A percentile compares a stretch with the other conserved stretches of the same genome.
Conservation (phyloP, 2,113 vertebrate genomes). For the Oncorhynchus tshawytscha region DNA sequence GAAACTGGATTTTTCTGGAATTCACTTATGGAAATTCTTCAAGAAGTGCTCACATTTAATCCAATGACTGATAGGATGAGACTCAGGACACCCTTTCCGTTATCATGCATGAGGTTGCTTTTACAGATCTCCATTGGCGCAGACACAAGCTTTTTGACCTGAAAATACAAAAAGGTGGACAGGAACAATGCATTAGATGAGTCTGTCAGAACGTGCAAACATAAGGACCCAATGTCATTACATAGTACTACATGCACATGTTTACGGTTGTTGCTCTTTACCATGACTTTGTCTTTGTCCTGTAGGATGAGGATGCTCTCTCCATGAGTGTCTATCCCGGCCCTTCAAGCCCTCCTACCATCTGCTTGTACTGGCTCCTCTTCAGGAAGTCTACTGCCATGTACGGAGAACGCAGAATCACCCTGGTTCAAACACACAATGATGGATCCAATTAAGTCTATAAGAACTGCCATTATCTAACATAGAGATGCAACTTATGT, state of each 20-base stretch:
- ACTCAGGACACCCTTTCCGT: slow-evolving; percentile 79
- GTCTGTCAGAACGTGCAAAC: background rate
- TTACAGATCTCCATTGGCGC: slow-evolving; percentile 87
- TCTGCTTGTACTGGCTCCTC: slow-evolving; percentile 94
- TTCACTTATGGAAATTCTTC: no score
- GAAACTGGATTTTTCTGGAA: no score
- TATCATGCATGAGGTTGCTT: slow-evolving; percentile 82
- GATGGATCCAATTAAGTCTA: background rate
- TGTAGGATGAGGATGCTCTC: slow-evolving; percentile 93
- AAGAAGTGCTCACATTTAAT: slow-evolving; percentile 69
- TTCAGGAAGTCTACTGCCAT: slow-evolving; percentile 87
- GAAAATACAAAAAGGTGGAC: slow-evolving; percentile 9
- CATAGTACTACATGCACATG: background rate
- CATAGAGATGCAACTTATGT: background rate
- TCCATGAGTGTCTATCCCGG: slow-evolving; percentile 86
- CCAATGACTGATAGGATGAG: slow-evolving; percentile 90
- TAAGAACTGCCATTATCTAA: background rate
- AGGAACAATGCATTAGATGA: background rate
- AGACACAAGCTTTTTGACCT: slow-evolving; percentile 81
- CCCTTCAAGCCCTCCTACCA: slow-evolving; percentile 92
- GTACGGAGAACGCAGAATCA: slow-evolving; percentile 92
- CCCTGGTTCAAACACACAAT: slow-evolving; percentile 64
- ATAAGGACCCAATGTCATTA: background rate
- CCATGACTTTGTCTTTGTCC: slow-evolving; percentile 84
- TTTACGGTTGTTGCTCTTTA: slow-evolving; percentile 43